phyloP scores from a whole-genome alignment of 2,113 vertebrate species.

The Pomatorhinus ruficollis region DNA sequence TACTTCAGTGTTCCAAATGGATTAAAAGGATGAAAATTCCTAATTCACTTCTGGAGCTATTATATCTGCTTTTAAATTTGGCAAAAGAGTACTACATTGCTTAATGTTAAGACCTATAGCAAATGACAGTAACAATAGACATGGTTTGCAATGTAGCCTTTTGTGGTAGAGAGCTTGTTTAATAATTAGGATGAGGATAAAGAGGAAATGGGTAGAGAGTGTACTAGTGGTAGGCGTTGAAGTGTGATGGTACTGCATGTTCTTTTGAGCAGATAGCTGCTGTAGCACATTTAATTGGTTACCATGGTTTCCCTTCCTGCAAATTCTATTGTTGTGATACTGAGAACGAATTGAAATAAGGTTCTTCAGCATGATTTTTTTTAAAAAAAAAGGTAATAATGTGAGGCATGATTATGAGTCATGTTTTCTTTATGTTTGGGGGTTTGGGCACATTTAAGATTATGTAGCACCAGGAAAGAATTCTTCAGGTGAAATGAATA shows the following conservation, averaged over 20 bases:
- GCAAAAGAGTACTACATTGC: background rate
- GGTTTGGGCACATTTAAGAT: background rate
- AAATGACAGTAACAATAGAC: constrained; percentile 34
- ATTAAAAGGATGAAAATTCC: constrained; percentile 37
- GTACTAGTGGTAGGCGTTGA: constrained; percentile 71
- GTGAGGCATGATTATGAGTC: constrained; percentile 47
- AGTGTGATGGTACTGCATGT: constrained; percentile 74
- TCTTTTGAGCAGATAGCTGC: constrained; percentile 76
- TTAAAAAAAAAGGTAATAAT: background rate
- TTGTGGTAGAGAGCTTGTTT: constrained; percentile 62
- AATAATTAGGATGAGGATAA: constrained; percentile 61
- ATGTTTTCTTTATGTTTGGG: background rate
- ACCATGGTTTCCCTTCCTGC: constrained; percentile 80
- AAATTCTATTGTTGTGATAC: constrained; percentile 72
- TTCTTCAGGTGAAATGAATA: background rate
- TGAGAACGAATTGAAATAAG: constrained; percentile 66
- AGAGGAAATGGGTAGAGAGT: constrained; percentile 63
- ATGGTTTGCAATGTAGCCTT: constrained; percentile 24
- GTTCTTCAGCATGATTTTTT: constrained; percentile 52
- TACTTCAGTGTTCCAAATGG: constrained; percentile 22
- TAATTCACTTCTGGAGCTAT: constrained; percentile 46
- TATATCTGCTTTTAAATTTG: constrained; percentile 55
- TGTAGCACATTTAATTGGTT: constrained; percentile 75
- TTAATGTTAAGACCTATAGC: constrained; percentile 15
- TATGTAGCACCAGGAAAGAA: background rate